Percentiles rank a stretch among this genome's conserved stretches.
Evolutionary conservation across 2,797 vertebrate species (phyloP).

Genomic region (Acestrorhynchus altus): DNA sequence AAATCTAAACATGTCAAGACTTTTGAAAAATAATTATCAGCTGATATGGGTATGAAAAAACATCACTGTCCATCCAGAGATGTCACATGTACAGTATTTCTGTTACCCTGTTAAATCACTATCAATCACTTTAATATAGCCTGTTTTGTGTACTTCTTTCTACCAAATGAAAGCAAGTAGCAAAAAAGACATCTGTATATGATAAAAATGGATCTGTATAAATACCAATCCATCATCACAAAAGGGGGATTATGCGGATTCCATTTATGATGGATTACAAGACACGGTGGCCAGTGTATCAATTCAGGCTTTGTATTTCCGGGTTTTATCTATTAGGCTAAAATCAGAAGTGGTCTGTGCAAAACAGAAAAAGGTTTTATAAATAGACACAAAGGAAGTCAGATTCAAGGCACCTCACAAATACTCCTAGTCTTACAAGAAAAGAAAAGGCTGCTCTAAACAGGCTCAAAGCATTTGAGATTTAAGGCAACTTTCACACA

Average conservation of each 20-base stretch:
- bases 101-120: too few relatives aligned
- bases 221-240: constrained; percentile 25
- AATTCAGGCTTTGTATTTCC: constrained; percentile 14
- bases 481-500: not conserved
- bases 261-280: constrained; percentile 43
- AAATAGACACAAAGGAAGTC: not conserved
- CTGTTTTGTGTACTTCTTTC: not conserved
- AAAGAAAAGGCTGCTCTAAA: not conserved
- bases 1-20: not conserved
- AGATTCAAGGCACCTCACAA: not conserved
- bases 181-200: not conserved
- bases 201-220: constrained; percentile 13
- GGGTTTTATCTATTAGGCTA: constrained; percentile 29
- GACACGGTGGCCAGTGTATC: constrained; percentile 29
- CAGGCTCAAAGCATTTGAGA: not conserved
- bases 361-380: not conserved
- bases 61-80: too few relatives aligned
- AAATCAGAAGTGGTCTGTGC: not conserved
- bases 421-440: not conserved
- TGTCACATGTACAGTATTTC: too few relatives aligned
- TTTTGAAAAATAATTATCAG: not conserved
- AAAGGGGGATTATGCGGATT: constrained; percentile 32
- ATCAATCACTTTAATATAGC: not conserved
- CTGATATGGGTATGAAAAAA: too few relatives aligned
- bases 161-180: not conserved